These are phyloP conservation scores for Clarias fuscus DNA, from an alignment of 2,797 vertebrate genomes.

Conservation along the genomic window DNA sequence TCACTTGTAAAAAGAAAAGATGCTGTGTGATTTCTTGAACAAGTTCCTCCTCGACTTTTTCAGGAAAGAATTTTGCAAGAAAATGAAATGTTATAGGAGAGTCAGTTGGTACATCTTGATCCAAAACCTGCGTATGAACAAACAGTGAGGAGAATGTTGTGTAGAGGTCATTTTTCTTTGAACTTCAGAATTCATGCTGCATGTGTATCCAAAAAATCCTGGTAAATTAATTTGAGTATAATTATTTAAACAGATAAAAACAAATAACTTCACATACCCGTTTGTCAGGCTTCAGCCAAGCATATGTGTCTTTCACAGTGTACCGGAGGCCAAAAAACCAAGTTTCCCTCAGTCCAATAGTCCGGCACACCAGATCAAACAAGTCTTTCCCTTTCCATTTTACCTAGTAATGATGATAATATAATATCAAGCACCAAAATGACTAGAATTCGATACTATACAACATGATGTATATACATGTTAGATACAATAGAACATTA, in stretches of 20 bases:
- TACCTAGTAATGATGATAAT: constrained; percentile 70
- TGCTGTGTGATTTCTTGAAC: constrained; percentile 95
- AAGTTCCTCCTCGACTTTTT: constrained; percentile 92
- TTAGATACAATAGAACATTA: background rate
- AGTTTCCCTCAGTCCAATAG: constrained; percentile 88
- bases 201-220: background rate
- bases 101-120: constrained; percentile 94
- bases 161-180: background rate
- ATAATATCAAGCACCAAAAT: background rate
- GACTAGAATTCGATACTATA: background rate
- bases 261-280: constrained; percentile 71
- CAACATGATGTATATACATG: background rate
- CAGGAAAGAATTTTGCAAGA: constrained; percentile 92
- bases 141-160: constrained; percentile 17
- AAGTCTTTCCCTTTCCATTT: constrained; percentile 95
- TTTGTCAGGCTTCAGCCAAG: constrained; percentile 91
- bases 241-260: background rate
- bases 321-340: constrained; percentile 95
- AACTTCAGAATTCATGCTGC: background rate
- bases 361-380: constrained; percentile 89
- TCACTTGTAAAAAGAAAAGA: constrained; percentile 94
- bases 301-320: constrained; percentile 85
- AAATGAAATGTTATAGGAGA: constrained; percentile 90
- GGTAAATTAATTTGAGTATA: background rate
- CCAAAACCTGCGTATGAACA: constrained; percentile 78